A percentile compares a stretch with the other conserved stretches of the same genome.
Conservation (phyloP, 2,797 vertebrate species). For the Apodemus agrarius region DNA sequence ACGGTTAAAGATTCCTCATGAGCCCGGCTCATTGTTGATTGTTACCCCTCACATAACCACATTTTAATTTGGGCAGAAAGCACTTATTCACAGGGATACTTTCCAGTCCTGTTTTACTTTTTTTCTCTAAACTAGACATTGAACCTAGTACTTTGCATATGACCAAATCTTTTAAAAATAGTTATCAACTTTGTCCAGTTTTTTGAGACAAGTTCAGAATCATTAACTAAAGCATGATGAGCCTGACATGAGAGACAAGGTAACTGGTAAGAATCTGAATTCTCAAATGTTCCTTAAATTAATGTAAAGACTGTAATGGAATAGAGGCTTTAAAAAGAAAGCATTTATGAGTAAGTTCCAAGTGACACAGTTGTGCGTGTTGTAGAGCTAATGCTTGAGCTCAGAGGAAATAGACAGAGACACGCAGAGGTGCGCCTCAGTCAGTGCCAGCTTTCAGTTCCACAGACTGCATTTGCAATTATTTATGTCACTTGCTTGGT, state of each 20-base stretch:
- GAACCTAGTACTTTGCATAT: neutral
- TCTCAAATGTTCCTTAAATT: neutral
- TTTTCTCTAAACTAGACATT: neutral
- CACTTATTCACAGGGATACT: neutral
- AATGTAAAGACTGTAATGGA: neutral
- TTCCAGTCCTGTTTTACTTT: neutral
- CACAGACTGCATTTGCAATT: neutral
- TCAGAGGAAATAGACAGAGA: neutral
- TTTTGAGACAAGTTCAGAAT: neutral
- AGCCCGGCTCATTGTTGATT: neutral
- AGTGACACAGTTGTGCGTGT: neutral
- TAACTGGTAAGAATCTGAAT: slow-evolving; percentile 18
- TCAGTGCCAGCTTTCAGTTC: neutral
- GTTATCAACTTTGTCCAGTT: neutral
- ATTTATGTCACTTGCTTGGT: neutral
- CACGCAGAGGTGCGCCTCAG: neutral
- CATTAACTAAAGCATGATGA: neutral
- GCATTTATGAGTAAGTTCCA: neutral
- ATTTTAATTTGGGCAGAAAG: slow-evolving; percentile 36
- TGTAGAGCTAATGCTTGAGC: neutral
- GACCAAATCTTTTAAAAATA: neutral
- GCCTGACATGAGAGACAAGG: neutral
- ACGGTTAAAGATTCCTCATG: neutral
- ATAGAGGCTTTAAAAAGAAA: slow-evolving; percentile 1
- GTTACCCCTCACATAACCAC: neutral